Conservation (phyloP, 2,888 invertebrate genomes). For the Lycophotia porphyrea region DNA sequence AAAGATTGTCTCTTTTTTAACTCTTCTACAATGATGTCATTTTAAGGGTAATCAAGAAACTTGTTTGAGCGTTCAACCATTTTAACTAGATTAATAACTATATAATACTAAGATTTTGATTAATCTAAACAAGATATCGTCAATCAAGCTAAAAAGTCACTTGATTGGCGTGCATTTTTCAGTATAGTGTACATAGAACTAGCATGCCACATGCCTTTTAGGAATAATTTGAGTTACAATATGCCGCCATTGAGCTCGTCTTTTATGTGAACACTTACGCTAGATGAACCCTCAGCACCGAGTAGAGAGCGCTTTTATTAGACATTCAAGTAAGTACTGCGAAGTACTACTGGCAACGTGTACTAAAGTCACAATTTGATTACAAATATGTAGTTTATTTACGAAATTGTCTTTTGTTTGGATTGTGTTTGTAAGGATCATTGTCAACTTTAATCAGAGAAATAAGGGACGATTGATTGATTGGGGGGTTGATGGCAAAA, state of each 20-base stretch:
- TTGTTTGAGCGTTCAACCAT: too few relatives aligned
- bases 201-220: background rate
- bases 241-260: background rate
- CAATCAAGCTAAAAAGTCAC: too few relatives aligned
- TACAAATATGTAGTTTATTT: constrained; percentile 26
- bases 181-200: background rate
- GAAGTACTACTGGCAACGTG: background rate
- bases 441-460: constrained; percentile 17
- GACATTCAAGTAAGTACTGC: background rate
- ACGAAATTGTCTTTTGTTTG: constrained; percentile 21
- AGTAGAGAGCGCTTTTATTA: background rate
- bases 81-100: too few relatives aligned
- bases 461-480: background rate
- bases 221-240: background rate
- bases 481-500: too few relatives aligned
- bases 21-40: too few relatives aligned
- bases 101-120: too few relatives aligned
- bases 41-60: too few relatives aligned
- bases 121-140: too few relatives aligned
- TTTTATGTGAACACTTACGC: background rate
- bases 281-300: background rate
- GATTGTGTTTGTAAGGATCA: background rate
- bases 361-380: constrained; percentile 9
- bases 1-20: too few relatives aligned
- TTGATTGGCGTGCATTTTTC: too few relatives aligned